phyloP scores from a whole-genome alignment of 2,888 invertebrate species.

The Dicyrtomina minuta region DNA sequence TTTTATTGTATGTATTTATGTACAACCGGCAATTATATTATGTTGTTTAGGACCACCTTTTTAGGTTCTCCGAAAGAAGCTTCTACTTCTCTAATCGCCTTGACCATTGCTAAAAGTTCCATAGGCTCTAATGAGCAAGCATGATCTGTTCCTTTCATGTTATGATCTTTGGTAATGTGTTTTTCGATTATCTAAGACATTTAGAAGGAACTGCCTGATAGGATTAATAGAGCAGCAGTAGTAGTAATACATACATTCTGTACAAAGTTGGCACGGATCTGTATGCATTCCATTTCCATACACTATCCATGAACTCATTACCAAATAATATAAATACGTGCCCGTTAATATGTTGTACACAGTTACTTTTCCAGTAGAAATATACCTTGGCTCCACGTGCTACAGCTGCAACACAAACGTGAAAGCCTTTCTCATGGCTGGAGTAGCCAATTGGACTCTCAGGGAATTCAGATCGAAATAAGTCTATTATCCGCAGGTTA shows the following conservation, averaged over 20 bases:
- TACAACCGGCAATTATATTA: background rate
- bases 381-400: slow-evolving; percentile 73
- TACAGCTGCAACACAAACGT: slow-evolving; percentile 69
- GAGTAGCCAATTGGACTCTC: slow-evolving; percentile 76
- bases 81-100: slow-evolving; percentile 66
- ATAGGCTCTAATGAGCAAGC: slow-evolving; percentile 69
- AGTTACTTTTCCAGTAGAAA: background rate
- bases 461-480: slow-evolving; percentile 66
- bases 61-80: slow-evolving; percentile 62
- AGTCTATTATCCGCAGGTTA: slow-evolving; percentile 67
- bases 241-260: too few species aligned
- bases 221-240: too few species aligned
- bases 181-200: slow-evolving; percentile 69
- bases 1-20: background rate
- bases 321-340: too few species aligned
- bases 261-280: too few species aligned
- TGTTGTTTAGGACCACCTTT: slow-evolving; percentile 55
- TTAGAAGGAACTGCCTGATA: background rate
- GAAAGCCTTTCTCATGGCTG: slow-evolving; percentile 73
- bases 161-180: slow-evolving; percentile 75
- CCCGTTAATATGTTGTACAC: too few species aligned
- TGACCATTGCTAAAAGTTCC: slow-evolving; percentile 66
- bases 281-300: too few species aligned
- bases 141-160: slow-evolving; percentile 77
- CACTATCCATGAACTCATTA: too few species aligned